Evolutionary conservation across 2,888 invertebrate species (phyloP).

Genomic region (Yponomeuta evonymella): DNA sequence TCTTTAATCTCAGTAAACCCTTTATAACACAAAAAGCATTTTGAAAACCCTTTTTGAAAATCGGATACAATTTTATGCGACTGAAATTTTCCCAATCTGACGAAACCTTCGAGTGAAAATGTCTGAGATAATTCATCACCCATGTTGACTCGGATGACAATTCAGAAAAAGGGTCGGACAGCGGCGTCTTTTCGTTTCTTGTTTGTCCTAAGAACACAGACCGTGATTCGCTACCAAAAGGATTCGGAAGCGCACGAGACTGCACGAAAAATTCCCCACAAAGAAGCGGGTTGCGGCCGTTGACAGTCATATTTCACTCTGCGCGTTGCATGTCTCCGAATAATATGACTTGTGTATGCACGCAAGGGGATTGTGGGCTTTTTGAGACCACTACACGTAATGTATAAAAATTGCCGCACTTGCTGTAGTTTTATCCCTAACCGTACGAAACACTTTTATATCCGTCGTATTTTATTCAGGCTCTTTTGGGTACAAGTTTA

Average conservation of each 20-base stretch:
- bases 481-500: neutral
- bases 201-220: slow-evolving; percentile 12
- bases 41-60: neutral
- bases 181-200: neutral
- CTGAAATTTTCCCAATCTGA: neutral
- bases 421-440: neutral
- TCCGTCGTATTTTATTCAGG: neutral
- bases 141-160: slow-evolving; percentile 2
- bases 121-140: slow-evolving; percentile 4
- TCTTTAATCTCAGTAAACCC: neutral
- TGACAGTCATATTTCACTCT: slow-evolving; percentile 35
- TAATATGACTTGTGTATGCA: slow-evolving; percentile 11
- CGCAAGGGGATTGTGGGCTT: slow-evolving; percentile 6
- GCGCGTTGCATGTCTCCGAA: slow-evolving; percentile 31
- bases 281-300: slow-evolving; percentile 20
- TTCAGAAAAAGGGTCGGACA: neutral
- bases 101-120: neutral
- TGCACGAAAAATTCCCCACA: slow-evolving; percentile 3
- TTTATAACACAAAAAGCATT: too few relatives aligned
- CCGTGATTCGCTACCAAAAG: slow-evolving; percentile 12
- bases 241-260: slow-evolving; percentile 10
- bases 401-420: slow-evolving; percentile 4
- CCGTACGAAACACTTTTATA: neutral
- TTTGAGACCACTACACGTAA: neutral
- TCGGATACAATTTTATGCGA: neutral